Base-by-base conservation (phyloP, 2,888 invertebrate species). In the Zonitis immaculata region DNA sequence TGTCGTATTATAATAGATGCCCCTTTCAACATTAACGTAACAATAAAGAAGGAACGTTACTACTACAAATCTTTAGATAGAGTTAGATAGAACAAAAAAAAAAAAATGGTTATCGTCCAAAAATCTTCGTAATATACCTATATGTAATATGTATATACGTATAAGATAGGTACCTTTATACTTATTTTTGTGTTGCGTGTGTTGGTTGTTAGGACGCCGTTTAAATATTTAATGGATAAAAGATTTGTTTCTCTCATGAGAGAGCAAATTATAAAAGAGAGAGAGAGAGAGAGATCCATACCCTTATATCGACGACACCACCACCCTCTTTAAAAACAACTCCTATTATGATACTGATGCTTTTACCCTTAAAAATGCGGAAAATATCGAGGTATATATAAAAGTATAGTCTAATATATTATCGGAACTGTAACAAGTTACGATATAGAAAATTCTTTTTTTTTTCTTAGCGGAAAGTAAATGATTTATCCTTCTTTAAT, bases 171-270 rank as follows among this genome's bases (percentile, higher is more conserved):
- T n/a, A n/a, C n/a, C n/a, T n/a, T n/a, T n/a, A n/a, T n/a, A n/a
- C n/a, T n/a, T n/a, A n/a, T n/a, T n/a, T n/a, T n/a, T n/a, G n/a
- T n/a, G n/a, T 35, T 6, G 35, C 35, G 9, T 35, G 18, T 35
- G 35, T 18, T 30, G 30, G 27, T 27, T 32, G 32, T 22, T 44
- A 28, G 2, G 5, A 28, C 25, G n/a, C 4, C 44, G 26, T 44
- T 44, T 44, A 44, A 44, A 44, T 44, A 44, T 44, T 44, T 44
- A 44, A 44, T 44, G 27, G 27, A 27, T 44, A 44, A 44, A 44
- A 44, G 44, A 44, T 44, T 44, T 44, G 44, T 44, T 44, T 27
- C 27, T 44, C 44, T 27, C 44, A 22, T 44, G 44, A 44, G 44
- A 28, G 27, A 25, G 44, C 14, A 11, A 26, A 8, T 6, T 6